Percentiles rank a stretch among this genome's conserved stretches.
These are phyloP conservation scores for Madoqua kirkii DNA, from an alignment of 2,113 vertebrate species.

Conservation along the genomic window DNA sequence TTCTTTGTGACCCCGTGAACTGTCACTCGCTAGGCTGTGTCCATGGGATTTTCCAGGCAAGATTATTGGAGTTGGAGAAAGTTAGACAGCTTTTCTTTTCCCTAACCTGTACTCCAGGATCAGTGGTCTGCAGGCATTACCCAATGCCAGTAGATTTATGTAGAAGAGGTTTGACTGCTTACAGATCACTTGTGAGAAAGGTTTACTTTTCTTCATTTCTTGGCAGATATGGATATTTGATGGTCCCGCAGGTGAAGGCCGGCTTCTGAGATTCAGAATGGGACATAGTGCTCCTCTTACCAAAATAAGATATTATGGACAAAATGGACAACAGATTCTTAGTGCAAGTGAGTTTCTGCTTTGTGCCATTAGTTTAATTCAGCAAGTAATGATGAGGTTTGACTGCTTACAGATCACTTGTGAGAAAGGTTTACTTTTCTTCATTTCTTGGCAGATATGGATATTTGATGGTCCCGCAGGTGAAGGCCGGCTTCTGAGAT, in stretches of 20 bases:
- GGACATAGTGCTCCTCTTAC: conserved; percentile 94
- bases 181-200: not conserved
- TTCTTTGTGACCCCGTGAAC: not conserved
- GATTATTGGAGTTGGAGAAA: not conserved
- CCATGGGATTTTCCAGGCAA: not conserved
- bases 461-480: conserved; percentile 94
- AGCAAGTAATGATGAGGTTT: too few relatives aligned
- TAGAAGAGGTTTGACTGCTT: not conserved
- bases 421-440: not conserved
- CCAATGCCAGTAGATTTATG: not conserved
- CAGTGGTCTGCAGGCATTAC: not conserved
- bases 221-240: conserved; percentile 97
- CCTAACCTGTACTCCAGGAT: not conserved
- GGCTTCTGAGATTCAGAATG: conserved; percentile 87
- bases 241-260: conserved; percentile 88
- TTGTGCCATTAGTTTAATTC: not conserved
- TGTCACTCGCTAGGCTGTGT: not conserved
- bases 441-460: conserved; percentile 87
- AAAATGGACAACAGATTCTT: conserved; percentile 92
- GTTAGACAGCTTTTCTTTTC: not conserved
- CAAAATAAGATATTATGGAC: conserved; percentile 90
- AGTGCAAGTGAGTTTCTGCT: conserved; percentile 87
- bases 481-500: conserved; percentile 86
- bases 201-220: conserved; percentile 11
- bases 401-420: not conserved